A percentile compares a stretch with the other conserved stretches of the same genome.
Evolutionary conservation across 2,888 invertebrate genomes (phyloP).

Genomic region (Muschampia staudingeri): DNA sequence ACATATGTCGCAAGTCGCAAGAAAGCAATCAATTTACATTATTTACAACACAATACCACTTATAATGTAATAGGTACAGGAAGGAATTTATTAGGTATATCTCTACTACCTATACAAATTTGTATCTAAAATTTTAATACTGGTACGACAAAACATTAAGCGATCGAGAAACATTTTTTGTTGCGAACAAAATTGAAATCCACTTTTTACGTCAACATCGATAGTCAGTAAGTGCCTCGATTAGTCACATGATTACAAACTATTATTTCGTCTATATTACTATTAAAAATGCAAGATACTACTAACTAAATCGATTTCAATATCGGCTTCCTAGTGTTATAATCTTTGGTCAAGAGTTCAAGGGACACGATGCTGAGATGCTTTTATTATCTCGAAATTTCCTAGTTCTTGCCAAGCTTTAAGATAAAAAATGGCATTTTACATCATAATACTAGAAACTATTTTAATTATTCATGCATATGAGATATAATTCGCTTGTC

Average conservation of each 20-base stretch:
- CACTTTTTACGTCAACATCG: neutral
- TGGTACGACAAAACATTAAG: constrained; percentile 7
- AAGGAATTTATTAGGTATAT: neutral
- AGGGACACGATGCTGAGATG: constrained; percentile 10
- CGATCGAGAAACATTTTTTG: neutral
- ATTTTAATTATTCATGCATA: constrained; percentile 9
- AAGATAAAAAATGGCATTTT: constrained; percentile 16
- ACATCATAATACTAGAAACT: constrained; percentile 3
- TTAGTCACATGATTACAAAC: constrained; percentile 12
- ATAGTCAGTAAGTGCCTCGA: neutral
- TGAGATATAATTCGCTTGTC: neutral
- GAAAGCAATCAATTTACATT: too few species aligned
- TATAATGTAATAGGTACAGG: neutral
- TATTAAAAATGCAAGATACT: constrained; percentile 18
- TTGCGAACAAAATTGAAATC: neutral
- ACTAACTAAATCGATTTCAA: constrained; percentile 30
- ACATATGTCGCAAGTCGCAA: too few species aligned
- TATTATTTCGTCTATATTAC: constrained; percentile 1
- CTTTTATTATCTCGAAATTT: constrained; percentile 3
- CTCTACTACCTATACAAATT: too few species aligned
- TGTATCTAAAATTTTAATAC: neutral
- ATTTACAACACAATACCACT: too few species aligned
- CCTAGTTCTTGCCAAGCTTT: neutral
- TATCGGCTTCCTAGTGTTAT: constrained; percentile 34
- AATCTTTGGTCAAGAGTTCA: constrained; percentile 32